phyloP scores from a whole-genome alignment of 2,113 vertebrate species.

The Phaethornis superciliosus region DNA sequence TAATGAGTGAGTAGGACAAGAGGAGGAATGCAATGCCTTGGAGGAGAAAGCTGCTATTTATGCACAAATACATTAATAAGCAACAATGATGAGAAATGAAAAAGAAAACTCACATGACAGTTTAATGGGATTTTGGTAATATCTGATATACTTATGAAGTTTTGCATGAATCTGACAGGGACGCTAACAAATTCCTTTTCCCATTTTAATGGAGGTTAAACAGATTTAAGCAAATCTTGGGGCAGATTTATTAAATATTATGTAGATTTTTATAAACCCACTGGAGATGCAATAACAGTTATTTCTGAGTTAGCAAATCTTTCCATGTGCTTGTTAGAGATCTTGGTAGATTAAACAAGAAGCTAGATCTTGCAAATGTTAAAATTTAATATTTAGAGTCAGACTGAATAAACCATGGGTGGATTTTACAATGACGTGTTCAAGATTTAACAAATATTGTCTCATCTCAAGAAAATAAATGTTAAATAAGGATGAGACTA shows the following conservation, averaged over 20 bases:
- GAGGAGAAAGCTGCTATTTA: not conserved
- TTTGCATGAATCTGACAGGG: not conserved
- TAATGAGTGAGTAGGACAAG: not conserved
- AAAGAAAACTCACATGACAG: not conserved
- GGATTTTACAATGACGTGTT: conserved; percentile 46
- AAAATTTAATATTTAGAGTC: conserved; percentile 66
- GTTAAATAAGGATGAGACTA: conserved; percentile 54
- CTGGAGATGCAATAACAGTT: conserved; percentile 40
- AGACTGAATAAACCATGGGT: conserved; percentile 59
- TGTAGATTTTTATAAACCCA: conserved; percentile 55
- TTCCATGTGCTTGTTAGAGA: conserved; percentile 18
- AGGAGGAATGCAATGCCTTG: not conserved
- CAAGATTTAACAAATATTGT: conserved; percentile 67
- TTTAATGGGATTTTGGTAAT: conserved; percentile 52
- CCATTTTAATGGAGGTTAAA: conserved; percentile 46
- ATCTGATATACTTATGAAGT: conserved; percentile 13
- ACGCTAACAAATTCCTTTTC: conserved; percentile 16
- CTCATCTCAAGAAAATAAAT: conserved; percentile 67
- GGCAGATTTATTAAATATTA: conserved; percentile 63
- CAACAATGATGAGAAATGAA: conserved; percentile 43
- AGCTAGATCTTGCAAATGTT: conserved; percentile 42
- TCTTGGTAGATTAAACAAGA: conserved; percentile 54
- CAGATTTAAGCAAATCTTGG: conserved; percentile 43
- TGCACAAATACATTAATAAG: conserved; percentile 43
- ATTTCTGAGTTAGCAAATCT: conserved; percentile 57